Base-by-base conservation (phyloP, 2,113 vertebrate genomes). In the Charadrius vociferus region DNA sequence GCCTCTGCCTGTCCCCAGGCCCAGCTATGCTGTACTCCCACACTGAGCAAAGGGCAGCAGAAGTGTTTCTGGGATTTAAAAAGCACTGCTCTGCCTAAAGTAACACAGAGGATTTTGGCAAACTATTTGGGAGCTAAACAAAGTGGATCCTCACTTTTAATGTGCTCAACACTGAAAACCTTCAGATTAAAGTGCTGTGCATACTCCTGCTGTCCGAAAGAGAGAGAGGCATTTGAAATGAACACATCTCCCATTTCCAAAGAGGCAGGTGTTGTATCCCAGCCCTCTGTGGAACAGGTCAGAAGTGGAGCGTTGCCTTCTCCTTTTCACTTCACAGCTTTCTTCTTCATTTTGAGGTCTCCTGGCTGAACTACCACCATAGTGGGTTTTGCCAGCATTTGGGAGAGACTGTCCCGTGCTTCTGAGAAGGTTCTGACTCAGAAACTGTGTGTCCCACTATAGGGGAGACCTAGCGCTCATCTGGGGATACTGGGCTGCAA, bases 381-480 rank as follows among this genome's bases (percentile, higher is more conserved):
- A 21, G 50, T 14, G 14, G 14, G 15, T 66, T 81, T 67, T 20
- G 10, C 58, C 65, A 49, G 49, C 37, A 41, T n/a, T 2, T 41
- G 34, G 21, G 32, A 58, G 43, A 77, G 29, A 39, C 18, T 5
- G 10, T 37, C 16, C 32, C 5, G 0, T 5, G 1, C 36, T 45
- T n/a, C 37, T 14, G 21, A n/a, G 41, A 22, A 63, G 47, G 41
- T 39, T 84, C 53, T 45, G 72, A n/a, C 1, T 1, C 32, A 39
- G n/a, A 26, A 90, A 49, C 43, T 1, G 0, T 4, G 12, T 10
- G 11, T 14, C 39, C 47, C 29, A 2, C 18, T 11, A 18, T 5
- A 41, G 68, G 53, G 59, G 9, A 62, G 30, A 43, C 34, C 74
- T 21, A 8, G 61, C 0, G 0, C 27, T n/a, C 59, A 24, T 39